These are phyloP conservation scores for Erebia ligea DNA, from an alignment of 2,888 invertebrate species.

Conservation along the genomic window DNA sequence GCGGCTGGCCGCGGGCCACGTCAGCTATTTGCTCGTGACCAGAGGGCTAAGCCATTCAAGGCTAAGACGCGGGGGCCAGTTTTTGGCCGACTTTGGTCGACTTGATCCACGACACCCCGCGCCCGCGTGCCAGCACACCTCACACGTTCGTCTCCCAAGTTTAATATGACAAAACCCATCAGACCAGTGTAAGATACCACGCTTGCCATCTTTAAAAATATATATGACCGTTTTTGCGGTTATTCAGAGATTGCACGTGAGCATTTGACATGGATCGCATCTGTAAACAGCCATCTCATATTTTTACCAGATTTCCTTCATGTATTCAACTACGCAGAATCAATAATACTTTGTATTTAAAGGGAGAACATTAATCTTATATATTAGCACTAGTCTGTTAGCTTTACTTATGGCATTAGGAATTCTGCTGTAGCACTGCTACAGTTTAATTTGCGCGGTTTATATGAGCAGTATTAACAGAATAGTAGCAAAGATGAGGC, in stretches of 20 bases:
- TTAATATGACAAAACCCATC: slow-evolving; percentile 39
- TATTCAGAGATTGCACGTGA: slow-evolving; percentile 27
- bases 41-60: slow-evolving; percentile 83
- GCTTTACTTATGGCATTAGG: background rate
- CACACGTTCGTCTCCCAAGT: slow-evolving; percentile 38
- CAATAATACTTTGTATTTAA: background rate
- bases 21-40: slow-evolving; percentile 82
- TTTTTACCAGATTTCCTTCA: slow-evolving; percentile 11
- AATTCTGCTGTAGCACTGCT: too few species aligned
- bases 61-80: slow-evolving; percentile 79
- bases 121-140: slow-evolving; percentile 44
- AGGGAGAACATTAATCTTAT: background rate
- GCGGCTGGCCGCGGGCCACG: slow-evolving; percentile 78
- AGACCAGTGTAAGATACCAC: slow-evolving; percentile 32
- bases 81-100: slow-evolving; percentile 81
- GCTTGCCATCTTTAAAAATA: slow-evolving; percentile 32
- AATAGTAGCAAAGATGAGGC: too few species aligned
- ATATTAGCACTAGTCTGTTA: background rate
- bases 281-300: slow-evolving; percentile 11
- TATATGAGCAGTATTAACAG: too few species aligned
- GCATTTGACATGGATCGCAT: slow-evolving; percentile 26
- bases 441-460: too few species aligned
- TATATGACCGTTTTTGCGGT: slow-evolving; percentile 26
- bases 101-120: slow-evolving; percentile 65
- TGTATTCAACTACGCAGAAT: slow-evolving; percentile 11